Base-by-base conservation (phyloP, 2,888 invertebrate genomes). In the Ochropleura leucogaster region DNA sequence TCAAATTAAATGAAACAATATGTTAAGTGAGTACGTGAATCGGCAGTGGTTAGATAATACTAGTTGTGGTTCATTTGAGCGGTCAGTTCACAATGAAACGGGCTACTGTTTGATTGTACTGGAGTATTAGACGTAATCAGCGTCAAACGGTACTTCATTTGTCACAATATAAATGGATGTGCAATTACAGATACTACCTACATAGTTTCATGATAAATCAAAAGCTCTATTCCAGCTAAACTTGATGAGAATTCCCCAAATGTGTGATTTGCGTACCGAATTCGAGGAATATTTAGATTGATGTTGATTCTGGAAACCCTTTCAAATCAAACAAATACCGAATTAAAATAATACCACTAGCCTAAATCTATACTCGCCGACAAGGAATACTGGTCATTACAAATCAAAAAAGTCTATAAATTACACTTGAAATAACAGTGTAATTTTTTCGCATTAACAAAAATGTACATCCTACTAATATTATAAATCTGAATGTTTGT, bases 1-100 rank as follows among this genome's bases (percentile, higher is more conserved):
- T 85, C 46, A 16, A 65, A 68, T 74, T 16, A 66, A 81, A 85
- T 85, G 71, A 74, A 82, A 68, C 72, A 70, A 64, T 68, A 77
- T 68, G 68, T 65, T 74, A 68, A 77, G 72, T 70, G 73, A 80
- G 70, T 68, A 62, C 66, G 67, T 72, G 67, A 47, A 73, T 53
- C 62, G n/a, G 59, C 51, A 60, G 49, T 74, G 85, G 74, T 74
- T 74, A 68, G 46, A 67, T 82, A 63, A 72, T 71, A 72, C 72
- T 63, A 65, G 72, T 70, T 74, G 72, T 74, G 64, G 74, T 68
- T 76, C 16, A 66, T 72, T 55, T 63, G 59, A 72, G 62, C 44
- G 74, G 59, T 68, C 46, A 49, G 49, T 68, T 59, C 55, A 73
- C 70, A 80, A 72, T 72, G 49, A 64, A 30, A 47, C 63, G 62